These are phyloP conservation scores for Eospalax fontanierii DNA, from an alignment of 2,797 vertebrate genomes.

Conservation along the genomic window DNA sequence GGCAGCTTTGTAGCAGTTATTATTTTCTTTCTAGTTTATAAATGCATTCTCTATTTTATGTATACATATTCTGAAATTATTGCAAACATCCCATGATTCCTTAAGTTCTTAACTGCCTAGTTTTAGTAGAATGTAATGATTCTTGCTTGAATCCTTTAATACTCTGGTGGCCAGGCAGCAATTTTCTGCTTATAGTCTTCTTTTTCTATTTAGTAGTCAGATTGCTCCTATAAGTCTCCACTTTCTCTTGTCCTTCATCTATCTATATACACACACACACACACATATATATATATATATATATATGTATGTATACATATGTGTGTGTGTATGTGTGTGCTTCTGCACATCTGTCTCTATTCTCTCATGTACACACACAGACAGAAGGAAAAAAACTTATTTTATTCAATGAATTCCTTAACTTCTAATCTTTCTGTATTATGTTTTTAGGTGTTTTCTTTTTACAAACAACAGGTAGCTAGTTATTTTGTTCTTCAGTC, in stretches of 20 bases:
- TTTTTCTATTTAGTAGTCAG: background rate
- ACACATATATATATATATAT: too few species aligned
- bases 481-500: background rate
- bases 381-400: background rate
- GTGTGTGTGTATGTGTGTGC: too few species aligned
- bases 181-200: background rate
- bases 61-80: conserved; percentile 18
- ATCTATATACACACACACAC: background rate
- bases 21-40: conserved; percentile 15
- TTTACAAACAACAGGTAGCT: conserved; percentile 2
- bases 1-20: background rate
- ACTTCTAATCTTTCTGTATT: conserved; percentile 50
- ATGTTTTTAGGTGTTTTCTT: conserved; percentile 44
- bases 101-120: background rate
- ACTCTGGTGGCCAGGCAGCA: background rate
- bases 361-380: background rate
- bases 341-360: too few species aligned
- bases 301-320: too few species aligned
- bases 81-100: background rate
- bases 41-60: conserved; percentile 4
- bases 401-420: conserved; percentile 39
- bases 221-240: background rate
- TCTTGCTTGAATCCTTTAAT: conserved; percentile 49
- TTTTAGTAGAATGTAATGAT: conserved; percentile 31
- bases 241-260: background rate